These are phyloP conservation scores for Drosophila formosana DNA, from an alignment of 2,888 invertebrate genomes.

Conservation along the genomic window DNA sequence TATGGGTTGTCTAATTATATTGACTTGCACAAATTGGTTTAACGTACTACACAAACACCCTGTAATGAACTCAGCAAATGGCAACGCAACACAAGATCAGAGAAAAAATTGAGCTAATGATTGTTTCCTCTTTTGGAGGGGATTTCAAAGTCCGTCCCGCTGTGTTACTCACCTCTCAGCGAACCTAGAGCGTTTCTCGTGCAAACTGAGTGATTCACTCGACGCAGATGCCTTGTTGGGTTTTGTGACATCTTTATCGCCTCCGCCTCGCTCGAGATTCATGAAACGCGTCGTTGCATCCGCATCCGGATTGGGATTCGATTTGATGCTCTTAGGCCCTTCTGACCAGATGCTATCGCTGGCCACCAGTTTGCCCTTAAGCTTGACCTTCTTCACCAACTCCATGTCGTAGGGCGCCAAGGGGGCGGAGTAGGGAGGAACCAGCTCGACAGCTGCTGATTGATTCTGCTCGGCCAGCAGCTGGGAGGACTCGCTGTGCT, in stretches of 20 bases:
- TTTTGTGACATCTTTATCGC: conserved; percentile 13
- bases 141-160: conserved; percentile 1
- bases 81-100: conserved; percentile 22
- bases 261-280: conserved; percentile 48
- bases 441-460: conserved; percentile 26
- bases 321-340: neutral
- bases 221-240: conserved; percentile 54
- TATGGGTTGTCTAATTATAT: neutral
- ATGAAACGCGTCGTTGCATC: conserved; percentile 49
- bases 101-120: conserved; percentile 51
- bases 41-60: conserved; percentile 16
- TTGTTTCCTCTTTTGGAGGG: conserved; percentile 28
- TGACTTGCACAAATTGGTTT: neutral
- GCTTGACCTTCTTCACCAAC: conserved; percentile 39
- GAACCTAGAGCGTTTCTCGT: conserved; percentile 55
- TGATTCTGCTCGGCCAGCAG: conserved; percentile 19
- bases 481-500: conserved; percentile 4
- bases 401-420: conserved; percentile 74
- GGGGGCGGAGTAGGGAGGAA: conserved; percentile 70
- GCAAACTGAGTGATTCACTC: conserved; percentile 54
- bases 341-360: conserved; percentile 49
- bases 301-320: conserved; percentile 16
- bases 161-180: conserved; percentile 63
- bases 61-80: conserved; percentile 27
- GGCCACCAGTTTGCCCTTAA: conserved; percentile 38